These are phyloP conservation scores for Lycia hirtaria DNA, from an alignment of 2,888 invertebrate genomes.

Conservation along the genomic window DNA sequence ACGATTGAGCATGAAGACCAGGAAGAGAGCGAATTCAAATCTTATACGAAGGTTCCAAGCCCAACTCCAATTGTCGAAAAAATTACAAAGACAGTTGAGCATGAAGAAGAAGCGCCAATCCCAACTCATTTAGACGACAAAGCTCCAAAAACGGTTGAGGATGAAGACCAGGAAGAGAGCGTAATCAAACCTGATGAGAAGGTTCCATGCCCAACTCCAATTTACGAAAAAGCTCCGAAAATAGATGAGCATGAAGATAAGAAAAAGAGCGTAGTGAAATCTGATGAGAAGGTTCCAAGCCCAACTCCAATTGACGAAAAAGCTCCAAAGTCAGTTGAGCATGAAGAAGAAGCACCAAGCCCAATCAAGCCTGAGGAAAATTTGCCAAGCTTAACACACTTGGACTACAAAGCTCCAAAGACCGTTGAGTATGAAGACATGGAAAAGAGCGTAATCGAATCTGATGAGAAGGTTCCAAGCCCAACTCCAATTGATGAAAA, in stretches of 20 bases:
- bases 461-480: background rate
- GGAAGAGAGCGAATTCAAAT: too few species aligned
- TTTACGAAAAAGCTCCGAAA: too few species aligned
- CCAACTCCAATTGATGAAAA: too few species aligned
- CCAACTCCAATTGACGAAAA: constrained; percentile 16
- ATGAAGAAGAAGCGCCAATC: constrained; percentile 26
- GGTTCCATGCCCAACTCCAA: too few species aligned
- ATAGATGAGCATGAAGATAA: too few species aligned
- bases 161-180: too few species aligned
- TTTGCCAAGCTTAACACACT: constrained; percentile 6
- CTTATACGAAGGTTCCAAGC: background rate
- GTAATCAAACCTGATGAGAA: background rate
- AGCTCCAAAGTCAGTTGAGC: background rate
- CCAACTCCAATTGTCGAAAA: background rate
- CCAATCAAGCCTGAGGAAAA: constrained; percentile 7
- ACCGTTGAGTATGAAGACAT: background rate
- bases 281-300: constrained; percentile 23
- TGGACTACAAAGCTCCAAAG: too few species aligned
- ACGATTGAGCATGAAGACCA: constrained; percentile 1
- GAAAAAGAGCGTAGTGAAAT: too few species aligned
- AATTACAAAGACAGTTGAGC: constrained; percentile 21
- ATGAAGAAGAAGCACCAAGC: background rate
- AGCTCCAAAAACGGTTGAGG: too few species aligned
- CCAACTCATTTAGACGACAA: constrained; percentile 4
- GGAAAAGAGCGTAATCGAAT: background rate